These are phyloP conservation scores for Patella vulgata DNA, from an alignment of 1,140 invertebrate species.

Conservation along the genomic window DNA sequence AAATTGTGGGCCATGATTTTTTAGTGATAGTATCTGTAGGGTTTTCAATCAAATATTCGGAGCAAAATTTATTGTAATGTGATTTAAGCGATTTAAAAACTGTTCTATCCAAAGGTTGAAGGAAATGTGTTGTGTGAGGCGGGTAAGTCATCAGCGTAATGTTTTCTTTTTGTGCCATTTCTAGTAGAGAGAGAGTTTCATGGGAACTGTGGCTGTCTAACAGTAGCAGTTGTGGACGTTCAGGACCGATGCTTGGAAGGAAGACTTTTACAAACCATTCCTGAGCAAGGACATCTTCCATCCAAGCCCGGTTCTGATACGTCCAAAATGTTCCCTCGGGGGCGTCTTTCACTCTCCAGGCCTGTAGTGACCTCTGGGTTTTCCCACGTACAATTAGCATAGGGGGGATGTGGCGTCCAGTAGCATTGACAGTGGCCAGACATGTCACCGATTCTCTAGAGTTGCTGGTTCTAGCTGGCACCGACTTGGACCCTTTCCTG, in stretches of 20 bases:
- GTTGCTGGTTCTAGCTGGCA: conserved; percentile 18
- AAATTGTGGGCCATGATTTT: too few species aligned
- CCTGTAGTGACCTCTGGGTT: conserved; percentile 18
- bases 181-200: conserved; percentile 33
- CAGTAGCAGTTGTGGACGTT: conserved; percentile 33
- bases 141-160: too few species aligned
- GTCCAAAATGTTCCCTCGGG: conserved; percentile 25
- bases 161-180: too few species aligned
- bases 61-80: too few species aligned
- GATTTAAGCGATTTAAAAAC: too few species aligned
- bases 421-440: conserved; percentile 33
- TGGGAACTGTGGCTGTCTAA: conserved; percentile 33
- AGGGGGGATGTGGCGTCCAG: conserved; percentile 23
- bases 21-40: too few species aligned
- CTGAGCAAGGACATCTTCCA: conserved; percentile 31
- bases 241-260: conserved; percentile 30
- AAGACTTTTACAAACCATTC: conserved; percentile 36
- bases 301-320: conserved; percentile 36
- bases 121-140: too few species aligned
- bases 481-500: conserved; percentile 8
- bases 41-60: too few species aligned
- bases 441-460: conserved; percentile 30
- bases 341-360: conserved; percentile 20
- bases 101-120: too few species aligned
- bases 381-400: conserved; percentile 37